Base-by-base conservation (phyloP, 2,888 invertebrate species). In the Dexiosoma caninum region DNA sequence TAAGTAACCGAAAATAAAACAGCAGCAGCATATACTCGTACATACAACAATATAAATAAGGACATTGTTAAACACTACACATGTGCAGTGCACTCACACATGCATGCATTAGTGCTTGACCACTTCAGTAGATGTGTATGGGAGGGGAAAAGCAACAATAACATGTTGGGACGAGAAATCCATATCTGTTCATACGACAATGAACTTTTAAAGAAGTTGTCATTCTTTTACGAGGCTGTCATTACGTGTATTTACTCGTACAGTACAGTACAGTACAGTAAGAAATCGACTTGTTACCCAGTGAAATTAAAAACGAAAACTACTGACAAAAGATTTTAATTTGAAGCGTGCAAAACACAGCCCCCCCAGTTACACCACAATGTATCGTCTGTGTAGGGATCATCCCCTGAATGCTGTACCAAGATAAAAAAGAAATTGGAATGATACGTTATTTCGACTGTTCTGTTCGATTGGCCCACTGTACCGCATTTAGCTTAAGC, bases 161-260 rank as follows among this genome's bases (percentile, higher is more conserved):
- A 49, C 42, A 57, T 62, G 23, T 53, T 53, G 27, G 46, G 37
- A 64, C 53, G 35, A 51, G 32, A 49, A 53, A 23, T 59, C 30
- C 27, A 40, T 66, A 71, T 53, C 40, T 75, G 49, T 32, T 59
- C 44, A 60, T 30, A 49, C 10, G 42, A 49, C 16, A n/a, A 42
- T 66, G 49, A 66, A 67, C 42, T 69, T 79, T 70, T 66, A 75
- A 74, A 66, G 53, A 67, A 37, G 55, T 69, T 79, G 69, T 70
- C 74, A 74, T 79, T 57, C 49, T 64, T 9, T 69, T 57, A 70
- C 55, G 40, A 69, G 23, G 30, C 35, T 57, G 40, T 30, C n/a
- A 37, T 19, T 49, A 19, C 30, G 4, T 44, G 49, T 62, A 51
- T 60, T 44, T 59, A 10, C 14, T 51, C 9, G 19, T 49, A 12